phyloP scores from a whole-genome alignment of 1,140 invertebrate species.

The Neotoxoptera formosana region DNA sequence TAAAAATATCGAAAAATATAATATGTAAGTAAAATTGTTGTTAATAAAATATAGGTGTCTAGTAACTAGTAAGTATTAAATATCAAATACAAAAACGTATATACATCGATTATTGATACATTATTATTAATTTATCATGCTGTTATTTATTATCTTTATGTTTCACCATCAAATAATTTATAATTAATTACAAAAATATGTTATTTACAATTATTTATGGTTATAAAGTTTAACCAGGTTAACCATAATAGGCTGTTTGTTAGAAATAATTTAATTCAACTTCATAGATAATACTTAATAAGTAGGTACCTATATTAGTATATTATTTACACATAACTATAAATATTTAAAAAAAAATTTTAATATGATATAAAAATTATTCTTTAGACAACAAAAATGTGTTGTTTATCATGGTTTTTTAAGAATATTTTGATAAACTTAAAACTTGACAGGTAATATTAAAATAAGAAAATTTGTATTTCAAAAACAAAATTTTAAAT shows the following conservation, averaged over 20 bases:
- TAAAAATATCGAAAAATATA: no score
- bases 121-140: background rate
- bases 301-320: no score
- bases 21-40: background rate
- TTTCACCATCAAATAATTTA: background rate
- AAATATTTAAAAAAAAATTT: background rate
- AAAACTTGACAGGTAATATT: background rate
- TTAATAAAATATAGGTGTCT: background rate
- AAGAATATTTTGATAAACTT: background rate
- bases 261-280: background rate
- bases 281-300: background rate
- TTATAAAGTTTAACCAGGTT: background rate
- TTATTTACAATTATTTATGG: background rate
- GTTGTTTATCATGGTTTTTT: background rate
- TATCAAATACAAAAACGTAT: background rate
- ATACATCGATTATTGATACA: background rate
- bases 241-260: background rate
- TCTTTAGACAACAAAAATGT: background rate
- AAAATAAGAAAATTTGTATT: no score
- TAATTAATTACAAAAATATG: background rate
- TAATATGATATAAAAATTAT: background rate
- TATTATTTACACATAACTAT: background rate
- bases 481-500: background rate
- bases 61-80: background rate
- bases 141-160: background rate